Evolutionary conservation across 2,888 invertebrate species (phyloP).

Genomic region (Drosophila parthenogenetica): DNA sequence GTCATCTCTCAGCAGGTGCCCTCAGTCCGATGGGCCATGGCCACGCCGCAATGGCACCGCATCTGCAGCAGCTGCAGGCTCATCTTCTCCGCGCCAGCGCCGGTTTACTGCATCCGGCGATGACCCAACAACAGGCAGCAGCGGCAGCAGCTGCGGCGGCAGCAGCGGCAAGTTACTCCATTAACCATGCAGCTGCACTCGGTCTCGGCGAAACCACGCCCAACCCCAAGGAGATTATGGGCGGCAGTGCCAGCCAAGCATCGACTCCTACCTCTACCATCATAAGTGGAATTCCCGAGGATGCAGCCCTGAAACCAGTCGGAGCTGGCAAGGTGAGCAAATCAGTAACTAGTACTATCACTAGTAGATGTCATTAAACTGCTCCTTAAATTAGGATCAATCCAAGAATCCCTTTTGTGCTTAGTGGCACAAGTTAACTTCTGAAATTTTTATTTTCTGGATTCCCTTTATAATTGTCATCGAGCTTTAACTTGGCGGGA

Average conservation of each 20-base stretch:
- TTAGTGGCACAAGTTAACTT: no score
- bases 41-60: slow-evolving; percentile 86
- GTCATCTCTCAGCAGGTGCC: slow-evolving; percentile 97
- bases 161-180: slow-evolving; percentile 79
- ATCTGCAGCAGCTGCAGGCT: slow-evolving; percentile 91
- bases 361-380: background rate
- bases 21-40: slow-evolving; percentile 92
- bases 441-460: no score
- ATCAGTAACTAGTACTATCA: no score
- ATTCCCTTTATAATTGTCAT: no score
- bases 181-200: slow-evolving; percentile 69
- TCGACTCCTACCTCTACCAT: slow-evolving; percentile 44
- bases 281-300: slow-evolving; percentile 31
- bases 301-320: slow-evolving; percentile 18
- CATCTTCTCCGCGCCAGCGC: slow-evolving; percentile 89
- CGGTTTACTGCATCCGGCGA: slow-evolving; percentile 82
- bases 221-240: slow-evolving; percentile 47
- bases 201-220: slow-evolving; percentile 43
- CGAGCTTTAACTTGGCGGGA: no score
- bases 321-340: slow-evolving; percentile 38
- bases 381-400: no score
- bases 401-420: no score
- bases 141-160: slow-evolving; percentile 62
- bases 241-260: slow-evolving; percentile 26
- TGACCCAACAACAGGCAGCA: slow-evolving; percentile 79